Base-by-base conservation (phyloP, 2,113 vertebrate genomes). In the Amphilophus citrinellus region DNA sequence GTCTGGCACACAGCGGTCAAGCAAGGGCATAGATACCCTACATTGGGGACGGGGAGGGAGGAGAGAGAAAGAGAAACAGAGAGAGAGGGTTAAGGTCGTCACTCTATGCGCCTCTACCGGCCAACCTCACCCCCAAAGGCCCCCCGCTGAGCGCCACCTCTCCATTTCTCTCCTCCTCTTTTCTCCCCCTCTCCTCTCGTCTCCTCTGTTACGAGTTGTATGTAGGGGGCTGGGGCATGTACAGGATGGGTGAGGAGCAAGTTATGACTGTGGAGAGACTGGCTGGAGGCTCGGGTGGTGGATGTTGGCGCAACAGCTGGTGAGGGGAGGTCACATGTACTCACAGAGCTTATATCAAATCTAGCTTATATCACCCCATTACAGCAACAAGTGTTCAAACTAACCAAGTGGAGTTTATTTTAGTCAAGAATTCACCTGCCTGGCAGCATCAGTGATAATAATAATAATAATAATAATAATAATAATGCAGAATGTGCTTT, bases 1-100 rank as follows among this genome's bases (percentile, higher is more conserved):
- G 95, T 99, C 98, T 0, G 98, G 98, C 77, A 99, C 97, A 0
- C 97, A 98, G 92, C 98, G 98, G 93, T 99, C 98, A 91, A 99
- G 96, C 91, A 99, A 97, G 0, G 98, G 98, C 88, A 99, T 98
- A 83, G 98, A 99, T 87, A 97, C 95, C 90, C 98, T 99, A 91
- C 92, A 93, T 92, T 63, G 42, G 89, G 93, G 71, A 44, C 76
- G 47, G 80, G 77, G 61, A 77, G 86, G 85, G 86, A 82, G 81
- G 85, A 79, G 81, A 89, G 87, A 94, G 90, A 91, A 76, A 93
- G 86, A 93, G 86, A 95, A 82, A 95, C 77, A 94, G 90, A 94
- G 90, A 68, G 92, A 96, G 95, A 94, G 96, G 94, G 94, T 96
- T 96, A 96, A 92, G 94, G 94, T 95, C 95, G 92, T 93, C 84